A percentile compares a stretch with the other conserved stretches of the same genome.
Conservation (phyloP, 2,797 vertebrate species). For the Characodon lateralis region DNA sequence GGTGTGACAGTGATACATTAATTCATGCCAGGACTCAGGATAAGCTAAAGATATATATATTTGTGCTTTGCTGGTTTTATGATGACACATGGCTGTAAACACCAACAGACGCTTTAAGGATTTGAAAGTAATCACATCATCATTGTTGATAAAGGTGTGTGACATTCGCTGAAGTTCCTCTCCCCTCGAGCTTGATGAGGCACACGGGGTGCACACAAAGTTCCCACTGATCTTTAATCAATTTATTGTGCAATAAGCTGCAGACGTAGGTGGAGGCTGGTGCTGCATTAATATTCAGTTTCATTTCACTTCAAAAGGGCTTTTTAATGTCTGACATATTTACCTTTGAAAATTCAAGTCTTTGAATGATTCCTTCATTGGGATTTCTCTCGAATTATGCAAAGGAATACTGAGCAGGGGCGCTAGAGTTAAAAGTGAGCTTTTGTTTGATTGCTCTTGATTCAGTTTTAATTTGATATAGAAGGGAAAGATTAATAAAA, state of each 20-base stretch:
- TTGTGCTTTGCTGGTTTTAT: slow-evolving; percentile 51
- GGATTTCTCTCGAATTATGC: slow-evolving; percentile 38
- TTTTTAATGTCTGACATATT: slow-evolving; percentile 65
- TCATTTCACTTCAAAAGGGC: slow-evolving; percentile 67
- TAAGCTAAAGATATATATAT: slow-evolving; percentile 49
- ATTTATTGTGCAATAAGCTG: slow-evolving; percentile 64
- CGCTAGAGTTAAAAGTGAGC: slow-evolving; percentile 1
- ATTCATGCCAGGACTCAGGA: slow-evolving; percentile 57
- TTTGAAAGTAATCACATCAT: slow-evolving; percentile 65
- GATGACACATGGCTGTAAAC: slow-evolving; percentile 69
- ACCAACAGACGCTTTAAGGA: slow-evolving; percentile 65
- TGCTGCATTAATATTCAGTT: slow-evolving; percentile 64
- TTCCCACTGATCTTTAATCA: slow-evolving; percentile 71
- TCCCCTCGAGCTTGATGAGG: slow-evolving; percentile 44
- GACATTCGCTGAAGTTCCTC: slow-evolving; percentile 66
- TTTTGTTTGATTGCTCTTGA: slow-evolving; percentile 26
- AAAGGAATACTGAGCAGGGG: slow-evolving; percentile 48
- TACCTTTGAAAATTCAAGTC: slow-evolving; percentile 61
- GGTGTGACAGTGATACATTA: slow-evolving; percentile 38
- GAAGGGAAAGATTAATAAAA: slow-evolving; percentile 7
- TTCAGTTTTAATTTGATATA: slow-evolving; percentile 22
- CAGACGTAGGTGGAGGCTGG: slow-evolving; percentile 49
- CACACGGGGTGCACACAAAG: slow-evolving; percentile 43
- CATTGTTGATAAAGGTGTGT: slow-evolving; percentile 69
- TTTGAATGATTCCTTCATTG: slow-evolving; percentile 57